Conservation (phyloP, 2,113 vertebrate species). For the Pseudois nayaur region DNA sequence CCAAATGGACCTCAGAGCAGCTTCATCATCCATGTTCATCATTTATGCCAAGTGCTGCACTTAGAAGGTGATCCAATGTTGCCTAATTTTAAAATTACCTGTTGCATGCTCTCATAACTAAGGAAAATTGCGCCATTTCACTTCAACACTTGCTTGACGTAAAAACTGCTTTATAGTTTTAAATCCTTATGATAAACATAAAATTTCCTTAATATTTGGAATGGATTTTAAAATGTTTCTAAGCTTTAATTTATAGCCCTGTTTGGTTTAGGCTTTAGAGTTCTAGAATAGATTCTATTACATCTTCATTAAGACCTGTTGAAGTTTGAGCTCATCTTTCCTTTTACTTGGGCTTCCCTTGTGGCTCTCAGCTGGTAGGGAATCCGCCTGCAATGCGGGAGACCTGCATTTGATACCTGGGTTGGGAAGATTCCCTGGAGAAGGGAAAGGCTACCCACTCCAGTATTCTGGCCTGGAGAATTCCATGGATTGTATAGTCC, state of each 20-base stretch:
- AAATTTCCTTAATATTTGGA: conserved; percentile 12
- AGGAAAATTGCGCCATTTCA: conserved; percentile 9
- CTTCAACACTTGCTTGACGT: conserved; percentile 21
- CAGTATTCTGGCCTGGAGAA: neutral
- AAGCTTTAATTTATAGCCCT: neutral
- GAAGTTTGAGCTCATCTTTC: neutral
- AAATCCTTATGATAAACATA: conserved; percentile 34
- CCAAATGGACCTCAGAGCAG: neutral
- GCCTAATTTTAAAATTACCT: conserved; percentile 28
- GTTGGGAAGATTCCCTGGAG: neutral
- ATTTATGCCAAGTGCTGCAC: conserved; percentile 26
- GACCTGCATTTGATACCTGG: neutral
- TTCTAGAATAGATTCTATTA: neutral
- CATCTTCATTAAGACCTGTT: neutral
- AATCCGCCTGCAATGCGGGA: neutral
- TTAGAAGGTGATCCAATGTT: conserved; percentile 45
- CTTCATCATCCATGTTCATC: neutral
- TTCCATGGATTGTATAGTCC: neutral
- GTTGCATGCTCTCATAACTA: neutral
- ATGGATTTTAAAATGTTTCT: conserved; percentile 25
- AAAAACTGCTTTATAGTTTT: conserved; percentile 26
- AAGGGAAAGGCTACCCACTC: neutral
- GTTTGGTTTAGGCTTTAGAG: neutral
- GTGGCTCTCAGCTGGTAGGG: neutral
- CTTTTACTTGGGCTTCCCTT: neutral